Evolutionary conservation across 2,888 invertebrate genomes (phyloP).

Genomic region (Cryptocephalus moraei): DNA sequence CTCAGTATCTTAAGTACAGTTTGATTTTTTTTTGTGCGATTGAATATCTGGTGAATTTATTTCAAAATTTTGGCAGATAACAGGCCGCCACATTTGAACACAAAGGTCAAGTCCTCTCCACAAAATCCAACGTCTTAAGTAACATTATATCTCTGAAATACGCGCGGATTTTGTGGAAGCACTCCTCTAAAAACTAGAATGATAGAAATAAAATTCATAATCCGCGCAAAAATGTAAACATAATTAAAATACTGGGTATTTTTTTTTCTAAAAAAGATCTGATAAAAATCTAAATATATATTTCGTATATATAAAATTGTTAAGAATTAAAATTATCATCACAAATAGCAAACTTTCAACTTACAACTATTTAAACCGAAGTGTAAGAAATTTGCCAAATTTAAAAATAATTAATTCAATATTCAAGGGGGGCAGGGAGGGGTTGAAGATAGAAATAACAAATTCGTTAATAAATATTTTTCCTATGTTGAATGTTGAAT

Average conservation of each 20-base stretch:
- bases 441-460: too few relatives aligned
- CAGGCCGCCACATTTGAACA: constrained; percentile 29
- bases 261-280: constrained; percentile 21
- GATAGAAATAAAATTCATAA: too few relatives aligned
- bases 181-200: too few relatives aligned
- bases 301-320: constrained; percentile 28
- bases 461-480: too few relatives aligned
- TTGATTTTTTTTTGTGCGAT: constrained; percentile 1
- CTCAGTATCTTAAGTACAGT: too few relatives aligned
- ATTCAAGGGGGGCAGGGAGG: too few relatives aligned
- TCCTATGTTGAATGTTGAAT: too few relatives aligned
- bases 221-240: constrained; percentile 9
- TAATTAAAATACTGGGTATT: constrained; percentile 33
- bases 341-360: constrained; percentile 30
- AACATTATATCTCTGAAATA: constrained; percentile 4
- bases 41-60: constrained; percentile 8
- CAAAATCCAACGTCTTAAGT: constrained; percentile 10
- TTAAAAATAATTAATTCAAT: too few relatives aligned
- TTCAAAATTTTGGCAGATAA: constrained; percentile 15
- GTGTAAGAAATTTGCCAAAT: too few relatives aligned
- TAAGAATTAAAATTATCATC: constrained; percentile 33
- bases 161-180: constrained; percentile 16
- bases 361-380: too few relatives aligned
- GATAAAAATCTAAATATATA: constrained; percentile 26
- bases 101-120: constrained; percentile 19